Evolutionary conservation across 2,888 invertebrate species (phyloP).

Genomic region (Allygus modestus): DNA sequence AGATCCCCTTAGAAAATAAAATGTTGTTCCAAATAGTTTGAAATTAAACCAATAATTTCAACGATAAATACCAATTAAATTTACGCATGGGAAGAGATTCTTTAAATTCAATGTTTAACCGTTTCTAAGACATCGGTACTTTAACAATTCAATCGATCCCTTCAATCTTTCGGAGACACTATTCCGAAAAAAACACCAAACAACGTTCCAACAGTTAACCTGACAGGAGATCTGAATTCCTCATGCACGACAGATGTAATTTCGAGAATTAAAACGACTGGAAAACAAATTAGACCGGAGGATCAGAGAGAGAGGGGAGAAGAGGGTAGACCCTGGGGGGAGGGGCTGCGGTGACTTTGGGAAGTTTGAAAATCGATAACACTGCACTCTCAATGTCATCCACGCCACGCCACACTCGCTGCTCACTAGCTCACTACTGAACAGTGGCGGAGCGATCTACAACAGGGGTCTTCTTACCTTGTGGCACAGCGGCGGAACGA

Average conservation of each 20-base stretch:
- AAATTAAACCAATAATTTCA: too few species aligned
- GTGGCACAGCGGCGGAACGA: neutral
- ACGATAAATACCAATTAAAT: too few species aligned
- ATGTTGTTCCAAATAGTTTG: too few species aligned
- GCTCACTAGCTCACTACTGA: neutral
- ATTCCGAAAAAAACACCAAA: too few species aligned
- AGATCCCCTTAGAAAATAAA: too few species aligned
- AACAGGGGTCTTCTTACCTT: neutral
- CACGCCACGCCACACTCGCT: neutral
- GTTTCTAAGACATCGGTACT: too few species aligned
- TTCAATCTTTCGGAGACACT: too few species aligned
- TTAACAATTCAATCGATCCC: too few species aligned
- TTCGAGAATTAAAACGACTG: slow-evolving; percentile 38
- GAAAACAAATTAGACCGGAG: slow-evolving; percentile 30
- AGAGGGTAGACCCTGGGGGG: neutral
- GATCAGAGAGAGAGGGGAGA: neutral
- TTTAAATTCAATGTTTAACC: too few species aligned
- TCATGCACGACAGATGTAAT: slow-evolving; percentile 6
- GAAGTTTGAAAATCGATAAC: slow-evolving; percentile 42
- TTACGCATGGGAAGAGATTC: too few species aligned
- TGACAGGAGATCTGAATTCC: neutral
- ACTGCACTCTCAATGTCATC: slow-evolving; percentile 36
- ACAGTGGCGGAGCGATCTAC: too few species aligned
- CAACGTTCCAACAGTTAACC: too few species aligned
- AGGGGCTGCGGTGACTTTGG: slow-evolving; percentile 37